phyloP scores from a whole-genome alignment of 2,888 invertebrate genomes.

The Leptinotarsa tumamoca region DNA sequence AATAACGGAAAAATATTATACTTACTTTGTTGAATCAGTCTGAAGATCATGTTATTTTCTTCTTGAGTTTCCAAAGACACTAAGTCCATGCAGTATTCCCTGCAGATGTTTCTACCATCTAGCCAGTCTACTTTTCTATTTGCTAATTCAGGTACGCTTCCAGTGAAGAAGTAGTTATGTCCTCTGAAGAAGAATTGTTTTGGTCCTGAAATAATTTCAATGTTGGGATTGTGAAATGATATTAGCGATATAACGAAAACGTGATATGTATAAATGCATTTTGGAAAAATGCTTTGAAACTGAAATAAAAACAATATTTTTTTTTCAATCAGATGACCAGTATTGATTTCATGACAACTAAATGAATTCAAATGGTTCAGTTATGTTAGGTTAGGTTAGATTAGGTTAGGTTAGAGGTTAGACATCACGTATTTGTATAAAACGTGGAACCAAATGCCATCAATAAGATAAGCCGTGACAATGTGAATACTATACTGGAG shows the following conservation, averaged over 20 bases:
- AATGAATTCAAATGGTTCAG: too few species aligned
- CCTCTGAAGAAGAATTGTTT: slow-evolving; percentile 90
- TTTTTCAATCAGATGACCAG: too few species aligned
- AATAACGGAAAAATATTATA: slow-evolving; percentile 36
- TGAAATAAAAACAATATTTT: too few species aligned
- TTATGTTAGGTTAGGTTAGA: too few species aligned
- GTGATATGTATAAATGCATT: too few species aligned
- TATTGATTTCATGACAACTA: too few species aligned
- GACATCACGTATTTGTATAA: too few species aligned
- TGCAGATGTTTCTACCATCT: slow-evolving; percentile 90
- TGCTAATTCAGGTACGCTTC: slow-evolving; percentile 82
- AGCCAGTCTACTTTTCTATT: slow-evolving; percentile 90
- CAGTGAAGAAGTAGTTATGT: slow-evolving; percentile 90
- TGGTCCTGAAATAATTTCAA: slow-evolving; percentile 75
- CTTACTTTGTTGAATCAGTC: slow-evolving; percentile 87
- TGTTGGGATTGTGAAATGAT: neutral
- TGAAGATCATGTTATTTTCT: slow-evolving; percentile 90
- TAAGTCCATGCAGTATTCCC: slow-evolving; percentile 94
- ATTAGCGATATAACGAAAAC: neutral
- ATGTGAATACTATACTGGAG: too few species aligned
- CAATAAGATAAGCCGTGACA: too few species aligned
- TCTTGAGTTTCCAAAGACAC: slow-evolving; percentile 90
- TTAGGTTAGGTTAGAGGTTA: too few species aligned
- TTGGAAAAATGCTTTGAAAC: too few species aligned
- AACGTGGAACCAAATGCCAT: too few species aligned